Evolutionary conservation across 2,797 vertebrate species (phyloP).

Genomic region (Pitangus sulphuratus): DNA sequence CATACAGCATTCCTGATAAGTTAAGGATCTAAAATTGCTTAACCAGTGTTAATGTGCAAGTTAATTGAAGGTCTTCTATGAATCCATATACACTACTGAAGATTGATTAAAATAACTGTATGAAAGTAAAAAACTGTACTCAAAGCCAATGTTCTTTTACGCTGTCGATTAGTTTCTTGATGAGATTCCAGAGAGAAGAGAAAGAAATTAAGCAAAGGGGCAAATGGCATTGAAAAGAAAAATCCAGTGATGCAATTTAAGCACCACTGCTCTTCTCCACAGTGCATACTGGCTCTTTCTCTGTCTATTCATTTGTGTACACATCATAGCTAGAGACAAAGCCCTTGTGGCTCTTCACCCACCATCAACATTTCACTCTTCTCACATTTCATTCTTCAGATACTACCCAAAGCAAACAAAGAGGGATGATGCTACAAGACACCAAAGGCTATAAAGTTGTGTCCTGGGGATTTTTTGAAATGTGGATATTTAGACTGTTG

Average conservation of each 20-base stretch:
- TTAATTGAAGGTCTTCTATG: conserved; percentile 54
- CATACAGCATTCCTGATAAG: neutral
- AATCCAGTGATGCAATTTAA: neutral
- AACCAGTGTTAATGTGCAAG: conserved; percentile 20
- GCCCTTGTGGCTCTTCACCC: neutral
- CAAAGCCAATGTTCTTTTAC: neutral
- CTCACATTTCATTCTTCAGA: neutral
- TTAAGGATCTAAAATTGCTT: conserved; percentile 53
- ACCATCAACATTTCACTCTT: neutral
- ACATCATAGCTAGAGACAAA: neutral
- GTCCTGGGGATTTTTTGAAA: neutral
- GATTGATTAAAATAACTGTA: conserved; percentile 44
- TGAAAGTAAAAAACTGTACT: neutral
- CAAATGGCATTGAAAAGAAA: conserved; percentile 7
- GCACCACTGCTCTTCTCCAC: neutral
- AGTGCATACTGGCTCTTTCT: neutral
- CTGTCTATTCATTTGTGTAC: neutral
- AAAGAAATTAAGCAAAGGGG: conserved; percentile 32
- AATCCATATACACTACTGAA: conserved; percentile 25
- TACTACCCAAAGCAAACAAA: neutral
- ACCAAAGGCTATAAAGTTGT: neutral
- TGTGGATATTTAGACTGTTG: neutral
- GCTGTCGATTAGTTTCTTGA: conserved; percentile 8
- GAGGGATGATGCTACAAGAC: neutral
- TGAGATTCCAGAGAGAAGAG: conserved; percentile 50